phyloP scores from a whole-genome alignment of 2,797 vertebrate species.

The Labroides dimidiatus region DNA sequence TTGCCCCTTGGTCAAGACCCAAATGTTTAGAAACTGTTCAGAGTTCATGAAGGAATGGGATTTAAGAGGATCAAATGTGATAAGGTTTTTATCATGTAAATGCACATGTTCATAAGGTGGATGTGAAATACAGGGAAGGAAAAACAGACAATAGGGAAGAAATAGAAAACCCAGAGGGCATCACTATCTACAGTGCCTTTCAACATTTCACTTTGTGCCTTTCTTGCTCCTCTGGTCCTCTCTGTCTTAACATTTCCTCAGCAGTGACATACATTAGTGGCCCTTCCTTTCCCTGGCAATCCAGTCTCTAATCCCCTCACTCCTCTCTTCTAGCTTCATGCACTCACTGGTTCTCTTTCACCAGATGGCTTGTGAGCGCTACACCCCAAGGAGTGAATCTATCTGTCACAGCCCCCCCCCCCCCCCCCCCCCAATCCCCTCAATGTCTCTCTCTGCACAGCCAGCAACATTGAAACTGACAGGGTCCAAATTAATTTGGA shows the following conservation, averaged over 20 bases:
- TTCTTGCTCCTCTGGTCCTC: constrained; percentile 31
- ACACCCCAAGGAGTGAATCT: constrained; percentile 74
- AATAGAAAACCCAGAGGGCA: not conserved
- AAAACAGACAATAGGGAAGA: not conserved
- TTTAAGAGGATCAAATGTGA: constrained; percentile 1
- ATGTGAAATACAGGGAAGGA: constrained; percentile 9
- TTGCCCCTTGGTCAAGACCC: too few species aligned
- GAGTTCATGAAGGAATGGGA: not conserved
- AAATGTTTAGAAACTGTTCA: not conserved
- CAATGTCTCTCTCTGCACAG: constrained; percentile 53
- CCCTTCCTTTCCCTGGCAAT: constrained; percentile 40
- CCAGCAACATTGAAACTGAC: constrained; percentile 70
- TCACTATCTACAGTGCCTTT: constrained; percentile 2
- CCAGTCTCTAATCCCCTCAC: constrained; percentile 57
- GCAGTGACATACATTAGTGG: constrained; percentile 49
- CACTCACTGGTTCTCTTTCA: constrained; percentile 70
- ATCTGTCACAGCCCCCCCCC: constrained; percentile 70
- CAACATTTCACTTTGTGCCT: constrained; percentile 13
- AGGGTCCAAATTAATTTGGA: constrained; percentile 82
- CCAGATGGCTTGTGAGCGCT: constrained; percentile 76
- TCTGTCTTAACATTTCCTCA: constrained; percentile 48
- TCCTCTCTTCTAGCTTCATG: constrained; percentile 41
- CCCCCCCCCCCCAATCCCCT: constrained; percentile 15
- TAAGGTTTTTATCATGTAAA: not conserved
- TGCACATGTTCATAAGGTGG: not conserved